Base-by-base conservation (phyloP, 2,113 vertebrate genomes). In the Callaeas wilsoni region DNA sequence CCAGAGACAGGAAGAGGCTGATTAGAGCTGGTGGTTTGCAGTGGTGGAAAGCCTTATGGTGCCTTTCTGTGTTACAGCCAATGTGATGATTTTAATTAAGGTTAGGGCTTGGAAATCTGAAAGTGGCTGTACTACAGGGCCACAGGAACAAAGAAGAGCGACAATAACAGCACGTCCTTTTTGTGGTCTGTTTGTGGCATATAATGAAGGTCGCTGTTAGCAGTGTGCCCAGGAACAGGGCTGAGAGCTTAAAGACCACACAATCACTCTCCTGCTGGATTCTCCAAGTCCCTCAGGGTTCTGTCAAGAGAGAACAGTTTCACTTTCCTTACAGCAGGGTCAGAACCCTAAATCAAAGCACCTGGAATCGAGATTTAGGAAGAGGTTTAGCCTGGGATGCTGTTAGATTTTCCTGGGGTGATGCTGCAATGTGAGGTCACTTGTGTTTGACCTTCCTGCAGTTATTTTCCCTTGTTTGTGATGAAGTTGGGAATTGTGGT, bases 11-110 rank as follows among this genome's bases (percentile, higher is more conserved):
- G 82, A 86, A 86, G 68, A 85, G 33, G 67, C 53, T 63, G 83
- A 62, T 93, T 91, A 85, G 57, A 88, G 57, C 75, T 46, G 49
- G 12, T 62, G 79, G 55, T 67, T 93, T 73, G 88, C 67, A 56
- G 74, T 56, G 53, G 56, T 73, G 46, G 37, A 52, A 87, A 91
- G 39, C 62, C 47, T 94, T 56, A 41, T 27, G 53, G 44, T 79
- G 44, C 46, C 75, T 93, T 82, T 78, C 29, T 11, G 6, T 69
- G 50, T 73, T 69, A 60, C n/a, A 90, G 83, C 10, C 82, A 88
- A 10, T 18, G 50, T 10, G 85, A 73, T 87, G 60, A 65, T 90
- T 91, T 93, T 85, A 94, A 95, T 94, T 75, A 87, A 82, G 63
- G 39, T 59, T 84, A 46, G 20, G 18, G 37, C 37, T 57, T 65